Percentiles rank a stretch among this genome's conserved stretches.
Evolutionary conservation across 2,888 invertebrate genomes (phyloP).

Genomic region (Halictus quadricinctus): DNA sequence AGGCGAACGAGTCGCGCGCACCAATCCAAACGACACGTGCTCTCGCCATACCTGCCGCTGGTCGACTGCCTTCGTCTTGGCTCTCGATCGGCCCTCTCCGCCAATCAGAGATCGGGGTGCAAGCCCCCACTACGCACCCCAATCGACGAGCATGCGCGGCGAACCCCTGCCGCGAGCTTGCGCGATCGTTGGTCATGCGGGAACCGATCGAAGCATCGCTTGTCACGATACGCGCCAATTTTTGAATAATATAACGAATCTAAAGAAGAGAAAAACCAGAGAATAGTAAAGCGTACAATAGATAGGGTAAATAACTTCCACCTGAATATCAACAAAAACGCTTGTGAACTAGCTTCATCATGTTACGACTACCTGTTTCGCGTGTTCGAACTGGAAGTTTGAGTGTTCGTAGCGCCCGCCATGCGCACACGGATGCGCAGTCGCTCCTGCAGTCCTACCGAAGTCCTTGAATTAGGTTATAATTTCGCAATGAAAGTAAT

Average conservation of each 20-base stretch:
- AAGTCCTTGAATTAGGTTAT: background rate
- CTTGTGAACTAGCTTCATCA: background rate
- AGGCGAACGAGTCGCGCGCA: slow-evolving; percentile 43
- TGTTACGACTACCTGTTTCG: background rate
- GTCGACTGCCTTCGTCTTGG: slow-evolving; percentile 67
- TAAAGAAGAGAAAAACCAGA: background rate
- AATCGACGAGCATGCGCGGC: slow-evolving; percentile 11
- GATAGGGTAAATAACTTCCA: background rate
- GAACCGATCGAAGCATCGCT: slow-evolving; percentile 19
- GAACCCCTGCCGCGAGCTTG: background rate
- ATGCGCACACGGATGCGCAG: background rate
- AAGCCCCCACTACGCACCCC: background rate
- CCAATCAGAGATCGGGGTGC: slow-evolving; percentile 35
- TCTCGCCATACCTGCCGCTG: slow-evolving; percentile 74
- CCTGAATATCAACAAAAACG: too few relatives aligned
- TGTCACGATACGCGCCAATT: background rate
- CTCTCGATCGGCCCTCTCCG: slow-evolving; percentile 23
- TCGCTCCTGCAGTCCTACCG: background rate
- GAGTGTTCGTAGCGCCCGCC: background rate
- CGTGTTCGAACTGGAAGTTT: slow-evolving; percentile 1
- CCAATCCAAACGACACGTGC: slow-evolving; percentile 68
- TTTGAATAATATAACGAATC: background rate
- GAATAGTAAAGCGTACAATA: background rate
- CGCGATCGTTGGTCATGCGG: slow-evolving; percentile 22
- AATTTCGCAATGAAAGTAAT: background rate